A percentile compares a stretch with the other conserved stretches of the same genome.
These are phyloP conservation scores for Collichthys lucidus DNA, from an alignment of 2,113 vertebrate species.

Conservation along the genomic window DNA sequence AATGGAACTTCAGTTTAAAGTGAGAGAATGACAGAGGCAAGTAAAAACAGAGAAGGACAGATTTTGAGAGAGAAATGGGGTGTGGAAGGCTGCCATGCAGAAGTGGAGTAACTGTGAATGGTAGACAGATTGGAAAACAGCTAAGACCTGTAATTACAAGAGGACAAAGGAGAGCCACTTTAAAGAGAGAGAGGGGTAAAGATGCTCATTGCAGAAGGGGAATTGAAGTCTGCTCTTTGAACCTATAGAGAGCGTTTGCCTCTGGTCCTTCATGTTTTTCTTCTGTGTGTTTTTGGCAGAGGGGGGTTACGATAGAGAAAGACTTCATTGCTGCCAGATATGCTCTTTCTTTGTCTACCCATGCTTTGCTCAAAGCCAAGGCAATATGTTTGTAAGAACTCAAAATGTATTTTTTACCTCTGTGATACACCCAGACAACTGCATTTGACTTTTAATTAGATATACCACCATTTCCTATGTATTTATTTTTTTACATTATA, in stretches of 20 bases:
- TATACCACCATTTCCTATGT: neutral
- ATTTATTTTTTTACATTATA: neutral
- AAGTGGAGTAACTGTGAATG: constrained; percentile 35
- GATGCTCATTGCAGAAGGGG: constrained; percentile 15
- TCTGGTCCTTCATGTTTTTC: constrained; percentile 23
- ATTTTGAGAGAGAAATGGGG: constrained; percentile 14
- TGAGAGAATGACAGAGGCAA: constrained; percentile 33
- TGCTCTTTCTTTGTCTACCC: neutral
- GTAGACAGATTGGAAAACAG: constrained; percentile 53
- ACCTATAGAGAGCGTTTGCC: constrained; percentile 31
- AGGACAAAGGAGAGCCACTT: constrained; percentile 58
- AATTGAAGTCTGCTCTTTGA: constrained; percentile 60
- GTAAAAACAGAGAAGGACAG: constrained; percentile 2
- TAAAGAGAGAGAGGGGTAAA: constrained; percentile 40
- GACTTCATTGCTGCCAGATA: constrained; percentile 9
- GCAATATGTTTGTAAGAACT: constrained; percentile 6
- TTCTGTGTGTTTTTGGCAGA: neutral
- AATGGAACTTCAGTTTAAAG: constrained; percentile 44
- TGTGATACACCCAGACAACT: neutral
- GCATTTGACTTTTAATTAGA: constrained; percentile 6
- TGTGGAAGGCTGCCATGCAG: constrained; percentile 4
- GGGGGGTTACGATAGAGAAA: neutral
- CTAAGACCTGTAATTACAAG: constrained; percentile 52
- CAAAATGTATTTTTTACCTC: constrained; percentile 2
- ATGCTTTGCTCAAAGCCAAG: constrained; percentile 6